These are phyloP conservation scores for Spilarctia lutea DNA, from an alignment of 2,888 invertebrate genomes.

Conservation along the genomic window DNA sequence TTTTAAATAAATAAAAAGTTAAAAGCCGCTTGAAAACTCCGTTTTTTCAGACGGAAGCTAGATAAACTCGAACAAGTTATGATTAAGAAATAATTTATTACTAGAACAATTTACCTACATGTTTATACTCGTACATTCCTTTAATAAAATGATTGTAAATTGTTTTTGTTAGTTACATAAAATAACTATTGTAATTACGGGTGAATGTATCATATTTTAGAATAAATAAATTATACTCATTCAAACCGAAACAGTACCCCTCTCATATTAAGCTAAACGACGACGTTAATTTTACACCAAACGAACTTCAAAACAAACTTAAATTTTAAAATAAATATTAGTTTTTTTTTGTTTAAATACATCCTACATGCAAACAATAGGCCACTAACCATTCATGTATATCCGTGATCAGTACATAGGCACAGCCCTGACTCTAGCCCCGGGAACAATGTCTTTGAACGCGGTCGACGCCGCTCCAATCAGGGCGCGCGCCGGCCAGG, in stretches of 20 bases:
- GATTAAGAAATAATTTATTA: neutral
- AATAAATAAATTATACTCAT: too few relatives aligned
- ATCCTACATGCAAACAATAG: conserved; percentile 34
- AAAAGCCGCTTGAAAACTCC: neutral
- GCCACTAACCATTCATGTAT: conserved; percentile 53
- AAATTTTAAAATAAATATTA: too few relatives aligned
- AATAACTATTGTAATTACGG: too few relatives aligned
- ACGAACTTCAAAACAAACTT: too few relatives aligned
- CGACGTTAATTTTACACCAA: too few relatives aligned
- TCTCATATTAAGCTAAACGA: too few relatives aligned
- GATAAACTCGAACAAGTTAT: neutral
- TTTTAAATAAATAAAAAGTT: too few relatives aligned
- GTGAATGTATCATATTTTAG: too few relatives aligned
- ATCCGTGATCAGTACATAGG: conserved; percentile 52
- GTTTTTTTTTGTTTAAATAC: conserved; percentile 28
- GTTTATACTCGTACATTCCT: neutral
- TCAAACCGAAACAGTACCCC: too few relatives aligned
- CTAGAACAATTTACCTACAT: neutral
- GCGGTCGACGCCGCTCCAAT: conserved; percentile 74
- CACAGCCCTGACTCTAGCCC: conserved; percentile 57
- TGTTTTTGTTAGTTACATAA: neutral
- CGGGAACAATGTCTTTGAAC: conserved; percentile 79
- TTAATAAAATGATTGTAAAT: neutral
- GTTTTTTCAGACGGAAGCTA: neutral
- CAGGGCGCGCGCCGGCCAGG: conserved; percentile 70